Evolutionary conservation across 1,140 invertebrate species (phyloP).

Genomic region (Notospermus geniculatus): DNA sequence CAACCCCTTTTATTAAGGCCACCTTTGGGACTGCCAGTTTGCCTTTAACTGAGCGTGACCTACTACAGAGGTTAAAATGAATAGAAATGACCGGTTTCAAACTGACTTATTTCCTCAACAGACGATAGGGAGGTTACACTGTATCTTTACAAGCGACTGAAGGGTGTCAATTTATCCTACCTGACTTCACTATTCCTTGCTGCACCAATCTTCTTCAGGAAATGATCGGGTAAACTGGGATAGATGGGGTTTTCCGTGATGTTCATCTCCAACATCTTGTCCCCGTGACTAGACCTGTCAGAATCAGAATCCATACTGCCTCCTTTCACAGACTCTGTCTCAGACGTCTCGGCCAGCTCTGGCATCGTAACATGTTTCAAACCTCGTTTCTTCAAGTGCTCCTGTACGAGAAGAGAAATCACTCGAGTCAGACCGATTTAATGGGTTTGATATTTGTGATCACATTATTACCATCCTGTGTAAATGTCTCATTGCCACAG

Average conservation of each 20-base stretch:
- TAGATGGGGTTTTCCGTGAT: constrained; percentile 23
- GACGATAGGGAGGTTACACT: too few species aligned
- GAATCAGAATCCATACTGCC: constrained; percentile 8
- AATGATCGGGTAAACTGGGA: constrained; percentile 29
- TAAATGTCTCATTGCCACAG: too few species aligned
- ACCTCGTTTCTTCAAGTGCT: constrained; percentile 7
- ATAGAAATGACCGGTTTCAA: too few species aligned
- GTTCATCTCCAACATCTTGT: background rate
- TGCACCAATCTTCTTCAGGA: constrained; percentile 27
- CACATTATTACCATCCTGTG: too few species aligned
- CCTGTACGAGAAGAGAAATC: background rate
- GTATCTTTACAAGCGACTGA: too few species aligned
- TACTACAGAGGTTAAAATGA: too few species aligned
- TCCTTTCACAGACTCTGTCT: constrained; percentile 8
- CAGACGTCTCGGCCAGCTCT: constrained; percentile 4
- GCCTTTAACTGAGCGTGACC: too few species aligned
- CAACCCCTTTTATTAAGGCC: too few species aligned
- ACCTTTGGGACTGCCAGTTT: too few species aligned
- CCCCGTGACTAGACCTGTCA: background rate
- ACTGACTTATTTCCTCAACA: too few species aligned
- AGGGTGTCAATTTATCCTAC: too few species aligned
- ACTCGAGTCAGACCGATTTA: background rate
- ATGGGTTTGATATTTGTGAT: background rate
- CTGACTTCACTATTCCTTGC: constrained; percentile 10
- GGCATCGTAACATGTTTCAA: constrained; percentile 7